Conservation (phyloP, 2,888 invertebrate species). For the Cantharis lateralis region DNA sequence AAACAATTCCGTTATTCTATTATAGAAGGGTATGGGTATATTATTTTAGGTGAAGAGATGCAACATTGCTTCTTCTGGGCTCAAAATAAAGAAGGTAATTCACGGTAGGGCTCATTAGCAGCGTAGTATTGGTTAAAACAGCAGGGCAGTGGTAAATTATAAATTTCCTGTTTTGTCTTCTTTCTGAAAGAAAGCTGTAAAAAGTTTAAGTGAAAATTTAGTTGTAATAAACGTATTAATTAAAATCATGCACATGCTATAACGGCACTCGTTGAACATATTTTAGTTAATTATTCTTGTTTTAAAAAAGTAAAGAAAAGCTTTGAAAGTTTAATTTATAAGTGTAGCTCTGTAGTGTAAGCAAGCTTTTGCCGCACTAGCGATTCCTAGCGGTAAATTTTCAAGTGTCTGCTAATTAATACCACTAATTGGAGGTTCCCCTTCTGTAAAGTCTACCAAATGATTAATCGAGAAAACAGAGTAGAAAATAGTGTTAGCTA, state of each 20-base stretch:
- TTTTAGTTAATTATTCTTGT: not conserved
- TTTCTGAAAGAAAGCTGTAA: not conserved
- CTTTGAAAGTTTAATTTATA: slow-evolving; percentile 30
- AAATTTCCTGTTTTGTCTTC: not conserved
- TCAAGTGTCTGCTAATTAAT: slow-evolving; percentile 56
- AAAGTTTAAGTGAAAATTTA: not conserved
- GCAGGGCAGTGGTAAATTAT: not conserved
- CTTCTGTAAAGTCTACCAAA: slow-evolving; percentile 39
- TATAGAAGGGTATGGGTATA: too few species aligned
- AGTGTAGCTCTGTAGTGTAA: slow-evolving; percentile 32
- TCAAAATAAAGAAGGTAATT: too few species aligned
- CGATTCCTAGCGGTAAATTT: slow-evolving; percentile 35
- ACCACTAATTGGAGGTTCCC: slow-evolving; percentile 56
- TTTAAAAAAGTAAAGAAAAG: not conserved
- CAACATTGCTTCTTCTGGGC: too few species aligned
- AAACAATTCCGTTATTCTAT: too few species aligned
- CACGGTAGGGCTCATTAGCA: not conserved
- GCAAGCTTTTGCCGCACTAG: slow-evolving; percentile 30
- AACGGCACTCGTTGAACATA: not conserved
- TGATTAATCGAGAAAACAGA: slow-evolving; percentile 20
- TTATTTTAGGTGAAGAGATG: too few species aligned
- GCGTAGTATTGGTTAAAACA: not conserved
- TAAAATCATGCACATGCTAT: not conserved
- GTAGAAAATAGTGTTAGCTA: not conserved
- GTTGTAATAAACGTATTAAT: not conserved